Evolutionary conservation across 2,113 vertebrate species (phyloP).

Genomic region (Lates calcarifer): DNA sequence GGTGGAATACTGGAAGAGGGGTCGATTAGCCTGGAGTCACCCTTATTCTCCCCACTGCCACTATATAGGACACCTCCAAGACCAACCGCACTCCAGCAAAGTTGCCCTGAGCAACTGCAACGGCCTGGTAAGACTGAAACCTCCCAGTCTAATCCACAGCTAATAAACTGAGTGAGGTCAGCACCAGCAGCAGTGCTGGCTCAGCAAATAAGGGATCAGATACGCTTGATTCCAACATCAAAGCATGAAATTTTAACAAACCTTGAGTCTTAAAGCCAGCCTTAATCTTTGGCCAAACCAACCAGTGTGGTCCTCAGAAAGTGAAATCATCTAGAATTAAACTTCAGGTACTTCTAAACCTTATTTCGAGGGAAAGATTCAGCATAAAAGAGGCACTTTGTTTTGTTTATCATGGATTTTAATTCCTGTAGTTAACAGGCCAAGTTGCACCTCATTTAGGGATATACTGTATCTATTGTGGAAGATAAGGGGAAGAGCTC

Average conservation of each 20-base stretch:
- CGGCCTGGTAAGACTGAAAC: slow-evolving; percentile 91
- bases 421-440: neutral
- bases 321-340: neutral
- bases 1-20: slow-evolving; percentile 96
- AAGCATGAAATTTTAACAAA: slow-evolving; percentile 54
- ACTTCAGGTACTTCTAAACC: neutral
- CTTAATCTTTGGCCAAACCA: slow-evolving; percentile 35
- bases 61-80: slow-evolving; percentile 94
- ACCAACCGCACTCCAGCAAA: slow-evolving; percentile 89
- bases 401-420: neutral
- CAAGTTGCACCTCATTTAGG: neutral
- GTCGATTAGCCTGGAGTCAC: slow-evolving; percentile 93
- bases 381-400: slow-evolving; percentile 9
- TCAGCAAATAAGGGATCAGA: slow-evolving; percentile 44
- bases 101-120: slow-evolving; percentile 99
- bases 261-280: slow-evolving; percentile 16
- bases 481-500: neutral
- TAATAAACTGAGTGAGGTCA: slow-evolving; percentile 35
- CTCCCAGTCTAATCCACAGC: slow-evolving; percentile 27
- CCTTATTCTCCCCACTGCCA: slow-evolving; percentile 93
- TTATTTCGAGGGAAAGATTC: slow-evolving; percentile 3
- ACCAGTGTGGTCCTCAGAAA: slow-evolving; percentile 17
- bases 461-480: neutral
- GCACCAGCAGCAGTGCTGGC: slow-evolving; percentile 24
- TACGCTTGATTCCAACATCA: slow-evolving; percentile 42